A percentile compares a stretch with the other conserved stretches of the same genome.
Evolutionary conservation across 2,113 vertebrate species (phyloP).

Genomic region (Rostratula benghalensis): DNA sequence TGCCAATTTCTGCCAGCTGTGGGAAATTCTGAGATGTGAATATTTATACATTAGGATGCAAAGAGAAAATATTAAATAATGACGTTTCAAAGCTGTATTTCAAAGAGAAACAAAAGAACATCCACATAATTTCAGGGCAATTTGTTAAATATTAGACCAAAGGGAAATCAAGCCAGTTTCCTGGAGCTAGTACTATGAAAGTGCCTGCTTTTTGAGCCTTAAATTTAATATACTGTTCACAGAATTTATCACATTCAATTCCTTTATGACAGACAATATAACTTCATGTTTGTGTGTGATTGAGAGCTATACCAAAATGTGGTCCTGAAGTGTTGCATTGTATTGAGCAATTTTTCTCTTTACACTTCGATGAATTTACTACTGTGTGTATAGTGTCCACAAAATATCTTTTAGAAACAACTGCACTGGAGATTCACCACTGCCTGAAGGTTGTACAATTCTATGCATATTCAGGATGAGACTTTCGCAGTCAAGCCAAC

Average conservation of each 20-base stretch:
- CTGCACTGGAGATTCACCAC: background rate
- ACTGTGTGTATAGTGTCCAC: background rate
- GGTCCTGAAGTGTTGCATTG: slow-evolving; percentile 18
- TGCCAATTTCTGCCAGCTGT: background rate
- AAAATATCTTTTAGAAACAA: slow-evolving; percentile 30
- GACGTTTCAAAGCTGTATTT: slow-evolving; percentile 5
- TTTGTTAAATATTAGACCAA: slow-evolving; percentile 29
- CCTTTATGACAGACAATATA: slow-evolving; percentile 63
- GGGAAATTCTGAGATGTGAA: background rate
- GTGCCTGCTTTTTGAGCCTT: slow-evolving; percentile 8
- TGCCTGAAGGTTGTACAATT: background rate
- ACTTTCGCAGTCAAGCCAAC: background rate
- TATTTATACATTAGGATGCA: background rate
- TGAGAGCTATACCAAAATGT: slow-evolving; percentile 34
- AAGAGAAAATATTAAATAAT: background rate
- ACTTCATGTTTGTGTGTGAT: slow-evolving; percentile 52
- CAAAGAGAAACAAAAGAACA: background rate
- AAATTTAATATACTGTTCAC: slow-evolving; percentile 34
- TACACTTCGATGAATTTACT: slow-evolving; percentile 28
- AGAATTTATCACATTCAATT: slow-evolving; percentile 59
- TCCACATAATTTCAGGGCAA: background rate
- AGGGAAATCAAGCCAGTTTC: slow-evolving; percentile 28
- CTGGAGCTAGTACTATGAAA: slow-evolving; percentile 21
- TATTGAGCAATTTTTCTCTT: slow-evolving; percentile 50
- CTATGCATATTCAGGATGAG: background rate